Base-by-base conservation (phyloP, 2,888 invertebrate genomes). In the Drosophila percnosoma region DNA sequence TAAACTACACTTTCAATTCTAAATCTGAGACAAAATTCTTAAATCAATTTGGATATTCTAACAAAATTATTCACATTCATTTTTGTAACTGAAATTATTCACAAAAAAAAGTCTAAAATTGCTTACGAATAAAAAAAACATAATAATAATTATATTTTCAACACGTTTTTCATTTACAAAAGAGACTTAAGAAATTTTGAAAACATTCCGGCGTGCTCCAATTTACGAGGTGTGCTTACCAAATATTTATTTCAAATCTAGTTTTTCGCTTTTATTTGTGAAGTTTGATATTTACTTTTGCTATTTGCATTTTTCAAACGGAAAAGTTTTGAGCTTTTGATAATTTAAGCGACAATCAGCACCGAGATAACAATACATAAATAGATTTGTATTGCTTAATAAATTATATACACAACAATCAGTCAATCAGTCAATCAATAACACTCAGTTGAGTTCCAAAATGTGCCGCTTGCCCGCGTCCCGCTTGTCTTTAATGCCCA, bases 401-500 rank as follows among this genome's bases (percentile, higher is more conserved):
- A 21, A 13, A 21, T 45, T 7, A 45, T 15, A 4, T 13, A 3
- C 13, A 29, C 6, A 29, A 11, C 29, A 18, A 49, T 27, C 10
- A n/a, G 27, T 51, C 18, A 21, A 33, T 11, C 10, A 10, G 33
- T 11, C 10, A 15, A 45, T 45, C 8, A 24, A 24, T 24, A n/a
- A 33, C 11, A 33, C 11, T 73, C 40, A 78, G 38, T 76, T 83
- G 0, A 88, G 59, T 38, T 92, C 91, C 38, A 92, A 75, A 48
- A 92, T 92, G 63, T 91, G 89, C 15, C 61, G 68, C 6, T 75
- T 80, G 10, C 58, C 42, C 0, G 21, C 3, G 0, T n/a, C 31
- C 8, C 38, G 52, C 2, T 78, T 48, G 29, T 91, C 90, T 29
- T 91, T 90, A 27, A 93, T 89, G 61, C 90, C 91, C 45, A 92